Base-by-base conservation (phyloP, 1,140 invertebrate species). In the Drosophila sp. region DNA sequence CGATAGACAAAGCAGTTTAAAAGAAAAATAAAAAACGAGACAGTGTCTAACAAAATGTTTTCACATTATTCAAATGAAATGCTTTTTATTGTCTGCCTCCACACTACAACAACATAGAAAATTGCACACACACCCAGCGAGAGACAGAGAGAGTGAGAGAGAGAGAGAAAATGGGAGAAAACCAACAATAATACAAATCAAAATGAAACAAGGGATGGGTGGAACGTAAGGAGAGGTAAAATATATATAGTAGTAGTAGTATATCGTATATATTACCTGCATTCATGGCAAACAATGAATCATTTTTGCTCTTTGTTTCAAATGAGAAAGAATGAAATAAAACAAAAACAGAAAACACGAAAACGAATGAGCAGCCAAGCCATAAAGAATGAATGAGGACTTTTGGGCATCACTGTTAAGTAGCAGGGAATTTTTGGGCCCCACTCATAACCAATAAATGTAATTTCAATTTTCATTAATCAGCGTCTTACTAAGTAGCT, bases 31-130 rank as follows among this genome's bases (percentile, higher is more conserved):
- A 69, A 35, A 50, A 63, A 63, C 44, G 50, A 47, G 35, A 63
- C 29, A 50, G 66, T 73, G 70, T 65, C 74, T 69, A 78, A 69
- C 78, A 80, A 75, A 86, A 84, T 84, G 81, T 86, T 84, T 84
- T 78, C 70, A 77, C 81, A 84, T 84, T 84, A 84, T 86, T 84
- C 78, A 84, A 84, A 84, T 84, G 78, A 84, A 84, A 84, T 81
- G 78, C 82, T 86, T 80, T 81, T 86, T 78, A 81, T 84, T 81
- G 78, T 85, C 81, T 77, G 69, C 54, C 64, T 60, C 32, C 58
- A 68, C 69, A 68, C 23, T 33, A 60, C 40, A 58, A 27, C 41
- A 77, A n/a, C 79, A 81, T 60, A 50, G 66, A 65, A 50, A 72
- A 69, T 47, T 60, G 27, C 32, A 61, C 25, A 50, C 8, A 66